Evolutionary conservation across 2,888 invertebrate genomes (phyloP).

Genomic region (Drosophila colorata): DNA sequence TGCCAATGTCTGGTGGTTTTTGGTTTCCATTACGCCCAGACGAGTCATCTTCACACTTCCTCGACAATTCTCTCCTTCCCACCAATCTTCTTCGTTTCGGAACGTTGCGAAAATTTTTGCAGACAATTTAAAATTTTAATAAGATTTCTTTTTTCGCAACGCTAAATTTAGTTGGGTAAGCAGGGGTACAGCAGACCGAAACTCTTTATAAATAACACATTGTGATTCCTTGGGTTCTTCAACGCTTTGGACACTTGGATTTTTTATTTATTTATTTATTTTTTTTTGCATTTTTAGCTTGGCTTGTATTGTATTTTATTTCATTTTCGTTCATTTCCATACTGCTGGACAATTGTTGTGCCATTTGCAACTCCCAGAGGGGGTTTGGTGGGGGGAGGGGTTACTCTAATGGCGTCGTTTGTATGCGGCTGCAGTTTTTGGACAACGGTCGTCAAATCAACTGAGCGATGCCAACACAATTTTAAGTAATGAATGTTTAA

Average conservation of each 20-base stretch:
- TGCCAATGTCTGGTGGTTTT: slow-evolving; percentile 59
- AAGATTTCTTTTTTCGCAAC: slow-evolving; percentile 44
- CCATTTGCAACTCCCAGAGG: slow-evolving; percentile 38
- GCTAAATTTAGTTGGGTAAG: slow-evolving; percentile 67
- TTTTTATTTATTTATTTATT: slow-evolving; percentile 3
- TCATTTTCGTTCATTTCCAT: slow-evolving; percentile 16
- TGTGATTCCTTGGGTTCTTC: slow-evolving; percentile 32
- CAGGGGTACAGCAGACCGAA: neutral
- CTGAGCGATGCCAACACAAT: slow-evolving; percentile 58
- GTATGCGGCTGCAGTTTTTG: slow-evolving; percentile 66
- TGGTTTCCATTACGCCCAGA: slow-evolving; percentile 68
- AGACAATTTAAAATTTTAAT: slow-evolving; percentile 80
- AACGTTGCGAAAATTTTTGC: slow-evolving; percentile 68
- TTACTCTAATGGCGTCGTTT: slow-evolving; percentile 66
- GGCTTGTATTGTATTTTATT: neutral
- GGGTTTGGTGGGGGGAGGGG: neutral
- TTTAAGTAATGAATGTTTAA: slow-evolving; percentile 79
- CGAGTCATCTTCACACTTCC: slow-evolving; percentile 24
- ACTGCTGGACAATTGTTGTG: slow-evolving; percentile 58
- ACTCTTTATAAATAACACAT: slow-evolving; percentile 58
- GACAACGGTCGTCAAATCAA: slow-evolving; percentile 48
- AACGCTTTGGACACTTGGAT: slow-evolving; percentile 1
- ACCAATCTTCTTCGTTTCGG: slow-evolving; percentile 48
- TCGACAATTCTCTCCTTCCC: neutral
- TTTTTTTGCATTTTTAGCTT: neutral